Evolutionary conservation across 1,140 invertebrate genomes (phyloP), one percentile per base, ranked within the genome.

Genomic region (Xylocopa sonorina): DNA sequence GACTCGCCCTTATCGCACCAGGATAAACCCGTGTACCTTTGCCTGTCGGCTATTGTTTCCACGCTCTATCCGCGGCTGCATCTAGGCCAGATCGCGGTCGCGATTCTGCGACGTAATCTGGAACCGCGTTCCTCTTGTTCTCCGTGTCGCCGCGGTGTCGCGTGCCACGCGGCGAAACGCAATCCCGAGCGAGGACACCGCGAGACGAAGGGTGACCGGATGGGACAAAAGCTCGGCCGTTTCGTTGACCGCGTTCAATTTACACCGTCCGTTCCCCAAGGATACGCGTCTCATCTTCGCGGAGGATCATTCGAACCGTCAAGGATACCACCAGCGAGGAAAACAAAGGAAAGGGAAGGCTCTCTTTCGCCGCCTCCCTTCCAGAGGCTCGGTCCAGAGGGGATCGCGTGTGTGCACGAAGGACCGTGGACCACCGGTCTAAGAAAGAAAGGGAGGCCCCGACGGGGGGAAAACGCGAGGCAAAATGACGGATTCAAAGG

Each of bases 271-370:
- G 34, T n/a, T 34, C 14, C 34, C 18, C 46, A 38, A 24, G 48
- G 64, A 38, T 10, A 41, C 3, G 14, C n/a, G 51, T 3, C 29
- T 12, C 27, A 27, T 67, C 18, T 50, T 67, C 46, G 14, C 27
- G 27, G 16, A n/a, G 10, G 34, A n/a, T 6, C 27, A 32, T 48
- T 51, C 24, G 2, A 18, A 46, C 16, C 41, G 21, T 24, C 51
- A 41, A 62, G 41, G 51, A 76, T 41, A 41, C 18, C 21, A 41
- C 5, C 24, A 29, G 16, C 18, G 46, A 69, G 41, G 18, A 21
- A 46, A 27, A 74, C 53, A 71, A 80, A 68, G 55, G 80, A 82
- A 78, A 80, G 57, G 83, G 69, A 84, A 67, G n/a, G n/a, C 38
- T 57, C 27, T 67, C 34, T 18, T 62, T 53, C 10, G 27, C 29